phyloP scores from a whole-genome alignment of 35 echinoderm and acorn worm species.

The Lytechinus pictus region DNA sequence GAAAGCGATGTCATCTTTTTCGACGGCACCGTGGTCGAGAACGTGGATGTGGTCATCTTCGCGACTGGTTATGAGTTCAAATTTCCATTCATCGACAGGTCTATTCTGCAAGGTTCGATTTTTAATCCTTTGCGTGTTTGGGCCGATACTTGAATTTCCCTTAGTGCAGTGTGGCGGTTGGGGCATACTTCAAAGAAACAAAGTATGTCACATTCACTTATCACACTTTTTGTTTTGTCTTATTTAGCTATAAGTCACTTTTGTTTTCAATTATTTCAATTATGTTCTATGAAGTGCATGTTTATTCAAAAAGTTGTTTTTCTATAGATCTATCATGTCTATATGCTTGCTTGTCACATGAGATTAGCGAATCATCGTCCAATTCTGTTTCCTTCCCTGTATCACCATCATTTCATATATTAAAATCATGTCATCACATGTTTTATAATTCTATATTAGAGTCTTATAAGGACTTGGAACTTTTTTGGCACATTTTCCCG shows the following conservation, averaged over 20 bases:
- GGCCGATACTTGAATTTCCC: background rate
- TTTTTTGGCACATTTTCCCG: constrained; percentile 80
- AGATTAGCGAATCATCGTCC: no score
- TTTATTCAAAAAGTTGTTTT: no score
- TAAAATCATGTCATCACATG: no score
- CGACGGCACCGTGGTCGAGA: constrained; percentile 73
- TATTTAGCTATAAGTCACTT: no score
- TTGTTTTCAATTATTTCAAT: no score
- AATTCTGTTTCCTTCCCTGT: no score
- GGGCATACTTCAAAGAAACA: background rate
- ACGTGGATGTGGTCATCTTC: constrained; percentile 78
- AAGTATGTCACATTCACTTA: no score
- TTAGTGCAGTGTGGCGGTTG: background rate
- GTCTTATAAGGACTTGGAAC: constrained; percentile 59
- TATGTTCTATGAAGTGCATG: no score
- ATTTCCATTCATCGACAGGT: constrained; percentile 61
- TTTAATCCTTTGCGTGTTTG: background rate
- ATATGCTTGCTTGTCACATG: no score
- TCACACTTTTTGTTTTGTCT: no score
- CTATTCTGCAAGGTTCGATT: constrained; percentile 65
- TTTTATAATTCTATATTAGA: constrained; percentile 46
- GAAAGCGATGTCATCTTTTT: constrained; percentile 70
- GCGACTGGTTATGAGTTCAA: constrained; percentile 81
- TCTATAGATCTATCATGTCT: no score
- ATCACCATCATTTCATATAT: no score